Conservation (phyloP, 2,113 vertebrate species). For the Alaudala cheleensis region DNA sequence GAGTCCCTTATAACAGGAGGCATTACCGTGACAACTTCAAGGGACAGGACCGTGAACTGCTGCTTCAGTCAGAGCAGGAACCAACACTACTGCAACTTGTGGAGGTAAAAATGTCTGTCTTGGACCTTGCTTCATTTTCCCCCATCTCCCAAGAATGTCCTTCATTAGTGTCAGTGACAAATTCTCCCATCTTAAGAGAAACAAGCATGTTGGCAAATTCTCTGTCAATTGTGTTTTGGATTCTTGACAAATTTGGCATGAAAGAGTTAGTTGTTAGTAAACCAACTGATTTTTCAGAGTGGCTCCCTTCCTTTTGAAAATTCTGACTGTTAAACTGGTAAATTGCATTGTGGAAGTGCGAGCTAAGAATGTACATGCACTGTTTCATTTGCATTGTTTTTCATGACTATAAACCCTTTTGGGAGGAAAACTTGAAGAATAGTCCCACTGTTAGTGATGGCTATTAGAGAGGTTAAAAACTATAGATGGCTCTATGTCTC, state of each 20-base stretch:
- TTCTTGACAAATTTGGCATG: neutral
- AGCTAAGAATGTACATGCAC: neutral
- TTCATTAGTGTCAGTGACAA: neutral
- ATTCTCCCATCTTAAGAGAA: neutral
- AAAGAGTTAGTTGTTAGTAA: neutral
- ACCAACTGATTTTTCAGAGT: neutral
- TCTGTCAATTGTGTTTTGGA: neutral
- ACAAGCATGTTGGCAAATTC: neutral
- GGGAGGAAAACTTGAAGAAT: neutral
- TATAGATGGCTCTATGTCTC: neutral
- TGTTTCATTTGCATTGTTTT: neutral
- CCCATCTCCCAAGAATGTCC: neutral
- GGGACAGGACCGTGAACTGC: constrained; percentile 80
- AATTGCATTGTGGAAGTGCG: neutral
- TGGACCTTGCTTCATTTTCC: neutral
- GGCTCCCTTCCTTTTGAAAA: neutral
- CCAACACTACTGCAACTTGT: constrained; percentile 87
- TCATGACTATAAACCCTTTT: neutral
- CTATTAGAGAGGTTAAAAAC: neutral
- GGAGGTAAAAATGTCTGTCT: constrained; percentile 75
- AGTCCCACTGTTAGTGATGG: neutral
- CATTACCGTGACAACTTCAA: constrained; percentile 94
- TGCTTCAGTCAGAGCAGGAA: constrained; percentile 86
- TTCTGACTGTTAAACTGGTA: neutral
- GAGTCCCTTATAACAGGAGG: constrained; percentile 91